These are phyloP conservation scores for Furcifer pardalis DNA, from an alignment of 2,797 vertebrate species.

Conservation along the genomic window DNA sequence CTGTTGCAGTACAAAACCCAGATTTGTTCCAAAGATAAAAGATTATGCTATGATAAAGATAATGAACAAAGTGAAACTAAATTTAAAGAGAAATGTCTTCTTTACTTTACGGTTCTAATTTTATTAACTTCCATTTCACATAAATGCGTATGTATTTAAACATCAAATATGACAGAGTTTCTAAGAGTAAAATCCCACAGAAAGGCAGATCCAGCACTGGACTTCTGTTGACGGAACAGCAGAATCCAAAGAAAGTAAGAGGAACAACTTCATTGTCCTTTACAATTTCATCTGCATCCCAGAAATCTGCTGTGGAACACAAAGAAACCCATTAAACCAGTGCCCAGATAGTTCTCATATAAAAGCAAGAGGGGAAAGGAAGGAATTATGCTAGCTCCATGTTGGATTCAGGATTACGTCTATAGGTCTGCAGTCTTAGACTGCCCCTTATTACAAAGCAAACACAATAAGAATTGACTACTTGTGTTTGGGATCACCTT, in stretches of 20 bases:
- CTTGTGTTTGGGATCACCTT: not conserved
- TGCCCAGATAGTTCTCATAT: no score
- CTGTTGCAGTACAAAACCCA: not conserved
- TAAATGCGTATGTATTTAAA: not conserved
- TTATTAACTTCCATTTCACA: rapidly evolving
- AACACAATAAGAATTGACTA: not conserved
- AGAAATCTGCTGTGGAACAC: no score
- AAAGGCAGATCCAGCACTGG: not conserved
- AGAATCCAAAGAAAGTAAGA: not conserved
- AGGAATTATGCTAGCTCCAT: no score
- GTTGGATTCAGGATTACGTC: no score
- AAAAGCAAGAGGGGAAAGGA: no score
- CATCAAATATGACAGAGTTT: not conserved
- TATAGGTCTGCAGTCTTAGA: not conserved
- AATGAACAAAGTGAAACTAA: not conserved
- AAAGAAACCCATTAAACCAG: no score
- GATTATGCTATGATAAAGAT: conserved; percentile 9
- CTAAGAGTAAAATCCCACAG: not conserved
- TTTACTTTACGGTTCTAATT: rapidly evolving
- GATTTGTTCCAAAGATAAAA: not conserved
- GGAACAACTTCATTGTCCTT: no score
- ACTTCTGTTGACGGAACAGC: not conserved
- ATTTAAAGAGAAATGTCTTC: not conserved
- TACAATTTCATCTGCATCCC: no score
- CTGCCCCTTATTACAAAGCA: not conserved